Conservation (phyloP, 2,797 vertebrate genomes). For the Etheostoma nigrum region DNA sequence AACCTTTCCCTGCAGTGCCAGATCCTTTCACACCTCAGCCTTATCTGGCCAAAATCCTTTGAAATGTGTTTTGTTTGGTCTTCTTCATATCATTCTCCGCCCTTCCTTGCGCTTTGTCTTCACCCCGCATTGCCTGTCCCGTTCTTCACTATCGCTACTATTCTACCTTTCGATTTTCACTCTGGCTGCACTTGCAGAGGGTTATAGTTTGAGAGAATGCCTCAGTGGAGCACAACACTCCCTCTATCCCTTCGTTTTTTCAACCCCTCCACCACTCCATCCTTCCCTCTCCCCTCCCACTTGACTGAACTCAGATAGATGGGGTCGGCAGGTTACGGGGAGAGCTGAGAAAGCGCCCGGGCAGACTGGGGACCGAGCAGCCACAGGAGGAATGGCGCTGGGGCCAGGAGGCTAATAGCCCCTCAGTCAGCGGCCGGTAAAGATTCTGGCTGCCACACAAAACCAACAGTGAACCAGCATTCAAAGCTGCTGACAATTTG, state of each 20-base stretch:
- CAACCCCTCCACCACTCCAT: background rate
- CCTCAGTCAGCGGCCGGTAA: slow-evolving; percentile 65
- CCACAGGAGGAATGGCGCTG: slow-evolving; percentile 45
- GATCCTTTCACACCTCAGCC: slow-evolving; percentile 55
- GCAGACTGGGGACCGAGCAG: slow-evolving; percentile 52
- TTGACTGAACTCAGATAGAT: slow-evolving; percentile 65
- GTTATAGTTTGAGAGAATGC: slow-evolving; percentile 59
- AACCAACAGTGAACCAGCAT: slow-evolving; percentile 36
- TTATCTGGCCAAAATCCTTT: slow-evolving; percentile 63
- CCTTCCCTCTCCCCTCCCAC: slow-evolving; percentile 36
- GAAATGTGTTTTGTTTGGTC: slow-evolving; percentile 73
- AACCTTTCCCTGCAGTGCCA: slow-evolving; percentile 28
- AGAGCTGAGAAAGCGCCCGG: slow-evolving; percentile 37
- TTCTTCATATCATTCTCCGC: slow-evolving; percentile 54
- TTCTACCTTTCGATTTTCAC: slow-evolving; percentile 52
- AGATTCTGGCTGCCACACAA: slow-evolving; percentile 55
- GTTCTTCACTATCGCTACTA: slow-evolving; percentile 30
- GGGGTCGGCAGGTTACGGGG: slow-evolving; percentile 54
- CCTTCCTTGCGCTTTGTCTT: slow-evolving; percentile 36
- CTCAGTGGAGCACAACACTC: slow-evolving; percentile 71
- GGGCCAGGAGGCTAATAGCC: slow-evolving; percentile 72
- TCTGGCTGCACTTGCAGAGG: slow-evolving; percentile 47
- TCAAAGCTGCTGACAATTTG: slow-evolving; percentile 29
- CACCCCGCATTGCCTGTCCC: slow-evolving; percentile 10
- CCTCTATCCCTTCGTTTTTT: slow-evolving; percentile 23